A percentile compares a stretch with the other conserved stretches of the same genome.
Evolutionary conservation across 2,888 invertebrate species (phyloP).

Genomic region (Tuberolachnus salignus): DNA sequence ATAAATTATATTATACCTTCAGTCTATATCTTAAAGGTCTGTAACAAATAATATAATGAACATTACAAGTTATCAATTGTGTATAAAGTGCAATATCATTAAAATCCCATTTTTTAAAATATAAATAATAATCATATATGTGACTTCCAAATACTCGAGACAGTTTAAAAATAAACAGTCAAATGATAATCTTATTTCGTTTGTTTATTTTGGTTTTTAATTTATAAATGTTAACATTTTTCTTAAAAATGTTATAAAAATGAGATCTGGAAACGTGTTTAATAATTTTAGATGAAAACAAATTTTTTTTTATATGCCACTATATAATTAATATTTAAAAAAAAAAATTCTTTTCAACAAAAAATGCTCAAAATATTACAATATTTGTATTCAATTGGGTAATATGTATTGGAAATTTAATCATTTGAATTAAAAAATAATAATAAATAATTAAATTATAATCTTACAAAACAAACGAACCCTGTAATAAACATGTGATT

Average conservation of each 20-base stretch:
- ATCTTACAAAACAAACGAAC: conserved; percentile 35
- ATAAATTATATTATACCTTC: conserved; percentile 5
- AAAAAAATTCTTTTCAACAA: neutral
- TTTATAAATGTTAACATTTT: neutral
- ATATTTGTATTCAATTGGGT: neutral
- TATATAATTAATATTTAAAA: neutral
- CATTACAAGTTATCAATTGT: neutral
- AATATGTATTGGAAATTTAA: conserved; percentile 7
- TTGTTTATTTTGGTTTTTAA: neutral
- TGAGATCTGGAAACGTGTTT: conserved; percentile 17
- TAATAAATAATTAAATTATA: conserved; percentile 26
- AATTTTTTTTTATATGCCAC: neutral
- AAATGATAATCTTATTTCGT: neutral
- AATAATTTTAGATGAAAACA: neutral
- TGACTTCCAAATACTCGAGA: conserved; percentile 5
- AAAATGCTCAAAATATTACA: neutral
- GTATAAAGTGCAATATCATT: conserved; percentile 15
- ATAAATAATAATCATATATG: neutral
- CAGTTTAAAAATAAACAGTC: neutral
- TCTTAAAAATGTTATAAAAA: neutral
- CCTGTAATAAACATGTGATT: conserved; percentile 45
- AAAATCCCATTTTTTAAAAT: conserved; percentile 1
- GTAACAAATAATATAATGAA: neutral
- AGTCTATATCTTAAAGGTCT: conserved; percentile 1
- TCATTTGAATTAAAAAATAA: conserved; percentile 6